Conservation (phyloP, 2,888 invertebrate genomes). For the Quadroppia sp. region DNA sequence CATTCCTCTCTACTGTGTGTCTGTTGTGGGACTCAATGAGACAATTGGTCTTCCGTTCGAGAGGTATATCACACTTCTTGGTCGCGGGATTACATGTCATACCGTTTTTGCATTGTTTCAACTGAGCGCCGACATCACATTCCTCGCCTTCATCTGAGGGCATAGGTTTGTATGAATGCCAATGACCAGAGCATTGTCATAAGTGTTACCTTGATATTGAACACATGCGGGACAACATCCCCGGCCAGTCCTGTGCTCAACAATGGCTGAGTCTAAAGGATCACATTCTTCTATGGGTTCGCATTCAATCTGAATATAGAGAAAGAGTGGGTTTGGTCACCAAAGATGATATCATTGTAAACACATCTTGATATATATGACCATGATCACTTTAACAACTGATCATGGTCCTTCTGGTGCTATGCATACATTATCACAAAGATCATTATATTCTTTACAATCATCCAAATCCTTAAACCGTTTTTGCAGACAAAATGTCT, state of each 20-base stretch:
- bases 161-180: not conserved
- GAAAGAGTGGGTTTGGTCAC: too few relatives aligned
- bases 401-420: too few relatives aligned
- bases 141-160: not conserved
- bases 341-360: too few relatives aligned
- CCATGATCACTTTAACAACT: too few relatives aligned
- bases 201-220: not conserved
- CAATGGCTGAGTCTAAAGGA: not conserved
- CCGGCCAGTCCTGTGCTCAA: not conserved
- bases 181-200: not conserved
- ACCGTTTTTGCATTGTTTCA: conserved; percentile 5
- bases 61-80: not conserved
- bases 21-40: not conserved
- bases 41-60: not conserved
- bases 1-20: too few relatives aligned
- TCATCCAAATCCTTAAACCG: too few relatives aligned
- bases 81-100: not conserved
- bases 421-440: too few relatives aligned
- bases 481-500: too few relatives aligned
- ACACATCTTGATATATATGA: too few relatives aligned
- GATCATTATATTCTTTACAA: too few relatives aligned
- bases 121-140: not conserved
- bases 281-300: not conserved
- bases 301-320: conserved; percentile 10
- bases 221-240: conserved; percentile 37